These are phyloP conservation scores for Cecropterus lyciades DNA, from an alignment of 1,140 invertebrate species.

Conservation along the genomic window DNA sequence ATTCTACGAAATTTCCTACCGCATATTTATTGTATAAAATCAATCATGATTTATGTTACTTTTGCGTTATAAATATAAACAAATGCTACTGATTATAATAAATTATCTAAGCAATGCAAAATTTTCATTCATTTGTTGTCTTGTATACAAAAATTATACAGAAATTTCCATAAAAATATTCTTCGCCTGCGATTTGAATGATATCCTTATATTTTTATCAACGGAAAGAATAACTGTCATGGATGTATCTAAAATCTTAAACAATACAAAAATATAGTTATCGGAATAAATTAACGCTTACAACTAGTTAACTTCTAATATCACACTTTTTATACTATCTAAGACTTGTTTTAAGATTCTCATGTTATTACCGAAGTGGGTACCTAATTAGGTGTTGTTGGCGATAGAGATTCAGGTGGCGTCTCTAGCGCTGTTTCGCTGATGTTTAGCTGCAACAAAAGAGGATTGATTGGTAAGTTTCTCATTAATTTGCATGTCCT, in stretches of 20 bases:
- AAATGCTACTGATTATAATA: no score
- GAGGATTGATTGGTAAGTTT: no score
- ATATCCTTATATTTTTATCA: background rate
- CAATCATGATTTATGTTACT: no score
- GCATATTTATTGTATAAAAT: no score
- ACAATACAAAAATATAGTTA: conserved; percentile 20
- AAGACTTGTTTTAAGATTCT: conserved; percentile 18
- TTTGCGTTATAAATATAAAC: no score
- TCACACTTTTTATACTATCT: conserved; percentile 69
- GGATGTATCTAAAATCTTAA: conserved; percentile 5
- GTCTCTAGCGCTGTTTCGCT: conserved; percentile 73
- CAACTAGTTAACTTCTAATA: conserved; percentile 69
- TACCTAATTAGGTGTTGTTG: background rate
- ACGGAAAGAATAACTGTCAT: conserved; percentile 3
- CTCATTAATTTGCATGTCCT: no score
- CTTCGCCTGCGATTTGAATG: no score
- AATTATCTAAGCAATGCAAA: no score
- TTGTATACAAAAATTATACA: no score
- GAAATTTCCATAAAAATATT: no score
- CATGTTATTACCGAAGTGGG: conserved; percentile 3
- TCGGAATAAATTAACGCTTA: conserved; percentile 70
- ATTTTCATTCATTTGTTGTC: no score
- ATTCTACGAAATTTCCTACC: no score
- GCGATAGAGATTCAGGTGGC: conserved; percentile 60
- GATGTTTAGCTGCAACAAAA: conserved; percentile 81